Percentiles rank a stretch among this genome's conserved stretches.
These are phyloP conservation scores for Malaclemys terrapin DNA, from an alignment of 2,113 vertebrate genomes.

Conservation along the genomic window DNA sequence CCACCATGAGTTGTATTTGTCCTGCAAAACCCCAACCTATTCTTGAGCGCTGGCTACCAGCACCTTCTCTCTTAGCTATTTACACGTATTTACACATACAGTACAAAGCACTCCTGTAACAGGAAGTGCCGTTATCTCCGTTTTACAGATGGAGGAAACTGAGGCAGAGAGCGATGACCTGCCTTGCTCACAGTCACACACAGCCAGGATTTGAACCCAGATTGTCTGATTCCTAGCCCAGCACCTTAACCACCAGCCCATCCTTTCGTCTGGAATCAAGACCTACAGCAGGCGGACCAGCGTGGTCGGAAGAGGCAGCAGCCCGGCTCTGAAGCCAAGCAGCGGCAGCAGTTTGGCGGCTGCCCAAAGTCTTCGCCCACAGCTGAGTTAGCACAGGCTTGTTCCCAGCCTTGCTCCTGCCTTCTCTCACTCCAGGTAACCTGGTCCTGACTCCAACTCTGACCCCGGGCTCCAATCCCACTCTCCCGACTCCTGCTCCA, in stretches of 20 bases:
- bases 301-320: not conserved
- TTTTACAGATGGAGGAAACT: not conserved
- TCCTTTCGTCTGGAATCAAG: not conserved
- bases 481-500: not conserved
- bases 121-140: not conserved
- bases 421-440: no score
- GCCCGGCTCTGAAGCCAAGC: not conserved
- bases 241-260: not conserved
- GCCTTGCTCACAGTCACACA: not conserved
- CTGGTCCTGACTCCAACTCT: no score
- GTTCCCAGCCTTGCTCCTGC: not conserved
- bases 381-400: not conserved
- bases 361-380: not conserved
- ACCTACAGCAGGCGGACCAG: not conserved
- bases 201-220: not conserved
- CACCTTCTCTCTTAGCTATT: not conserved
- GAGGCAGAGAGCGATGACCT: not conserved
- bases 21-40: not conserved
- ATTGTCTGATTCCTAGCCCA: no score
- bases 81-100: rapidly evolving
- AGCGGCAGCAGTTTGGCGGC: no score
- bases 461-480: no score
- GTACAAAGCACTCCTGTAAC: not conserved
- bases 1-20: not conserved
- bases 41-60: not conserved